phyloP scores from a whole-genome alignment of 2,113 vertebrate species.

The Eudyptes chrysolophus region DNA sequence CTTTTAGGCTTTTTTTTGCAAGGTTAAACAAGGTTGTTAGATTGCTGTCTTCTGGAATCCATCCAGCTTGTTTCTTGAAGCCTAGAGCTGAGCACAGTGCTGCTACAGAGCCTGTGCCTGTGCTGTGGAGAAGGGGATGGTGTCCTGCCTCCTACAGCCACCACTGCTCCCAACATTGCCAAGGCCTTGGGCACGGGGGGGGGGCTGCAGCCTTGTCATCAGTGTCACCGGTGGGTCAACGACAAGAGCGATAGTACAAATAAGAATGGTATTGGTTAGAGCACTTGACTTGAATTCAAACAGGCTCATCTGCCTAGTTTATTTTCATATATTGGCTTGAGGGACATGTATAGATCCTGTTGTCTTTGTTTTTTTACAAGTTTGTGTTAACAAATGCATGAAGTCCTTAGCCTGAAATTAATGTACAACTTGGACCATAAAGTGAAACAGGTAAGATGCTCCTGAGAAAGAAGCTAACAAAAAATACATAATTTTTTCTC shows the following conservation, averaged over 20 bases:
- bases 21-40: neutral
- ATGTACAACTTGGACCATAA: neutral
- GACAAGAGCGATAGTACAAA: neutral
- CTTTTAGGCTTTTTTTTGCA: neutral
- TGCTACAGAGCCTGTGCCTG: rapidly evolving
- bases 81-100: neutral
- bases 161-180: neutral
- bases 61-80: neutral
- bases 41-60: neutral
- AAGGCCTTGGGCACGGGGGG: rapidly evolving
- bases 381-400: neutral
- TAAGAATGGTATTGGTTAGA: neutral
- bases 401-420: neutral
- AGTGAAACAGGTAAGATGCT: neutral
- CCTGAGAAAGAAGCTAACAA: neutral
- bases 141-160: neutral
- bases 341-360: neutral
- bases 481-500: neutral
- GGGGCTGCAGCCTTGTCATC: neutral
- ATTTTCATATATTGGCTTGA: neutral
- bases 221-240: neutral
- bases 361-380: neutral
- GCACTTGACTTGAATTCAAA: neutral
- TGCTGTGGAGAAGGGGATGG: rapidly evolving
- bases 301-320: neutral